phyloP scores from a whole-genome alignment of 1,140 invertebrate species.

The Camponotus vicinus region DNA sequence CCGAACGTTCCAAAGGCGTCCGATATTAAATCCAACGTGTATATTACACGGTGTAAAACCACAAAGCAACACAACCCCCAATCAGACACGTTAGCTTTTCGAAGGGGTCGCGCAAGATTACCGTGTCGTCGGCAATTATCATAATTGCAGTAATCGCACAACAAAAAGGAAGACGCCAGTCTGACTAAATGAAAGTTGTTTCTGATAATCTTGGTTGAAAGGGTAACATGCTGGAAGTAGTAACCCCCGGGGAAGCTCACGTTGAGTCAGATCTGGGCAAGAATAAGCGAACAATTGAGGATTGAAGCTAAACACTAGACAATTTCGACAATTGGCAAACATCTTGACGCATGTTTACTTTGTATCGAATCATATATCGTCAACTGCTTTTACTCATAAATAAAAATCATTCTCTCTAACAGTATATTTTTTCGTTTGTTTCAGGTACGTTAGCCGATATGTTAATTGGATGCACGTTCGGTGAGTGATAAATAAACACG shows the following conservation, averaged over 20 bases:
- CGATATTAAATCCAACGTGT: constrained; percentile 64
- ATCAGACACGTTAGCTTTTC: background rate
- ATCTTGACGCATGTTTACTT: background rate
- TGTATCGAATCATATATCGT: background rate
- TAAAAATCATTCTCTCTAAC: background rate
- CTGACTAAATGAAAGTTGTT: background rate
- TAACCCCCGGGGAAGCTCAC: background rate
- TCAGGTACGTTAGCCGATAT: constrained; percentile 47
- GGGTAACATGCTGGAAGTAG: background rate
- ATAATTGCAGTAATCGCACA: constrained; percentile 3
- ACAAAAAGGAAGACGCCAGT: constrained; percentile 1
- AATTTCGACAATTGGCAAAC: background rate
- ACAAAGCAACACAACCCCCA: constrained; percentile 5
- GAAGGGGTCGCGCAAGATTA: background rate
- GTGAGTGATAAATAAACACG: constrained; percentile 50
- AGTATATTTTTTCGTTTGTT: constrained; percentile 51
- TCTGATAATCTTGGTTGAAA: background rate
- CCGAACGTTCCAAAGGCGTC: constrained; percentile 12
- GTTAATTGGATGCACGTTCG: constrained; percentile 3
- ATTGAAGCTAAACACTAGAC: background rate
- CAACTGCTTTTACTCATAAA: background rate
- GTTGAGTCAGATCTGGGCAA: background rate
- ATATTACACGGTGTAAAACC: constrained; percentile 62
- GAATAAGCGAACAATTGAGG: background rate
- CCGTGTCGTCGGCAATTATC: background rate